Conservation (phyloP, 2,888 invertebrate genomes). For the Aspidiotus rigidus region DNA sequence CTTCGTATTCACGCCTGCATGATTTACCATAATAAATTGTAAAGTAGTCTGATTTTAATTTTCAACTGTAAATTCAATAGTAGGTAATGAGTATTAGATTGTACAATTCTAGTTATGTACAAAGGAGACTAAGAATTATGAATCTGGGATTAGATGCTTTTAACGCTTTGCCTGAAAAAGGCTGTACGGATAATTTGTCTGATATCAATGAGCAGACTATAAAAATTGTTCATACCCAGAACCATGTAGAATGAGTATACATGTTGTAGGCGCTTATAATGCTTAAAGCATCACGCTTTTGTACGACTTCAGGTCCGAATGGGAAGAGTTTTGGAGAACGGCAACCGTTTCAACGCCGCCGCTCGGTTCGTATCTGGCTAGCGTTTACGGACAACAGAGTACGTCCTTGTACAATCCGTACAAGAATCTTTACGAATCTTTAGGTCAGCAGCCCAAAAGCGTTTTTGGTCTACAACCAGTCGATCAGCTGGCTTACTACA, state of each 20-base stretch:
- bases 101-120: too few species aligned
- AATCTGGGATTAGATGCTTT: too few species aligned
- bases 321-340: slow-evolving; percentile 38
- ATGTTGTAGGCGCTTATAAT: neutral
- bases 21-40: too few species aligned
- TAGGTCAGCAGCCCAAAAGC: neutral
- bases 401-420: slow-evolving; percentile 18
- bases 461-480: neutral
- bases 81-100: too few species aligned
- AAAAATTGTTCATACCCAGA: neutral
- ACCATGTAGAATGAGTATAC: neutral
- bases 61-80: too few species aligned
- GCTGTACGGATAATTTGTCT: too few species aligned
- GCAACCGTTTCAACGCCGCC: slow-evolving; percentile 14
- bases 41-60: slow-evolving; percentile 3
- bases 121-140: too few species aligned
- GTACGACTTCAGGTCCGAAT: slow-evolving; percentile 37
- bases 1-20: neutral
- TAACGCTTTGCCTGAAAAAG: too few species aligned
- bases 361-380: slow-evolving; percentile 22
- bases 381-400: slow-evolving; percentile 29
- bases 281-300: neutral
- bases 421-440: slow-evolving; percentile 7
- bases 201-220: too few species aligned
- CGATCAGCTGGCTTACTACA: slow-evolving; percentile 1